Base-by-base conservation (phyloP, 2,797 vertebrate genomes). In the Eospalax fontanierii region DNA sequence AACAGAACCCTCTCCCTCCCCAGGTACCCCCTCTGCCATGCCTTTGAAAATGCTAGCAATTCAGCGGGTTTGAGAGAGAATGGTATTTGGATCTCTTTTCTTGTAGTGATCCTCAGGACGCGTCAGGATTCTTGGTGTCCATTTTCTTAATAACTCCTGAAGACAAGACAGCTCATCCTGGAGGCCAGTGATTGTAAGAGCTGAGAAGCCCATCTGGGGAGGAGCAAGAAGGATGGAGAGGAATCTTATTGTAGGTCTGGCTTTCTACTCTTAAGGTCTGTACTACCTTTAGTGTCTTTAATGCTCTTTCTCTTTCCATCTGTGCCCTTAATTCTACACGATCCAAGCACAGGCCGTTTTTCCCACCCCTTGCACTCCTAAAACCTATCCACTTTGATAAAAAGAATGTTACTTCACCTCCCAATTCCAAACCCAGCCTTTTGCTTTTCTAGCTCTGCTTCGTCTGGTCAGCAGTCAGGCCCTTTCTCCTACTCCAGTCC, bases 121-220 rank as follows among this genome's bases (percentile, higher is more conserved):
- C n/a, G n/a, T n/a, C n/a, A n/a, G n/a, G 70, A 80, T 5, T 59
- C 57, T 92, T 1, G 91, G 76, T 59, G 84, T 91, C 97, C 96
- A 95, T 86, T 94, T 70, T 54, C n/a, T 61, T 87, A 98, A 95
- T 40, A 95, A 97, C 68, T 98, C 97, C 94, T 98, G 97, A 59
- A 98, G 98, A 82, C 78, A 83, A 38, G n/a, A n/a, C 68, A 98
- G 95, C 68, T 98, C 98, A 30, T 98, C 95, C 0, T 95, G 95
- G 71, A 98, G 97, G 5, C 70, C 97, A 8, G 93, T 54, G 0
- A 89, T 4, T 38, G 97, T 97, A 0, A 97, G 88, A 74, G 97
- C 96, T 0, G 97, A 96, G 89, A 96, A 96, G 2, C 98, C 97
- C 0, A 2, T 84, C 98, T 98, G 89, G 0, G 33, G 43, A 3